Evolutionary conservation across 2,113 vertebrate genomes (phyloP), one percentile per base, ranked within the genome.

Genomic region (Poeciliopsis prolifica): DNA sequence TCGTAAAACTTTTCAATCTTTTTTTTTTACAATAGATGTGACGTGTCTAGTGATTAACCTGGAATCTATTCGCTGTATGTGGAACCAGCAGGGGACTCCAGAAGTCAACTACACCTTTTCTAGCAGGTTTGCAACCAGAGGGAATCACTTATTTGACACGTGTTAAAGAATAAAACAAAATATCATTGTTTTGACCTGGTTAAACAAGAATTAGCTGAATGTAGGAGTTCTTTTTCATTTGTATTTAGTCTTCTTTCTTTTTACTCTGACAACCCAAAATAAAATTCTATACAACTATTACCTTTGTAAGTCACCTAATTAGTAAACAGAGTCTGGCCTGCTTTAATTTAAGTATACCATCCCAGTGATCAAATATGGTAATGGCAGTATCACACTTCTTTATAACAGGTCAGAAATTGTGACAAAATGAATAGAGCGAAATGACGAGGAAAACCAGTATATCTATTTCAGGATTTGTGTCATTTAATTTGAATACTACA

Each of bases 41-140:
- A 65, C 85, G 0, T 92, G 90, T 74, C 14, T 83, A 37, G 29
- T 92, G 60, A 3, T 88, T 26, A 30, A 90, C 76, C 51, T 86
- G 58, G 0, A 88, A 68, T 14, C 76, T 65, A 61, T 92, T 17
- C n/a, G 60, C 11, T 92, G 90, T 74, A 42, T 19, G 61, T 92
- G 91, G 91, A 77, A 82, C 26, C 28, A 14, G 4, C 10, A 48
- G 5, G 33, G 30, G 62, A 62, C 69, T 28, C 82, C 83, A 30
- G 22, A 64, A 1, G 68, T 80, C 80, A 90, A 87, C 62, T 89
- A 87, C 78, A 90, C 77, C 72, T 90, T 92, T 74, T 12, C 4
- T 14, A 66, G 83, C 76, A 0, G 83, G 91, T 92, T 24, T 0
- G 86, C 84, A 78, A 61, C 19, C 28, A 15, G 7, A 64, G 30